Percentiles rank a stretch among this genome's conserved stretches.
phyloP scores from a whole-genome alignment of 2,888 invertebrate genomes.

The Cordilura impudica region DNA sequence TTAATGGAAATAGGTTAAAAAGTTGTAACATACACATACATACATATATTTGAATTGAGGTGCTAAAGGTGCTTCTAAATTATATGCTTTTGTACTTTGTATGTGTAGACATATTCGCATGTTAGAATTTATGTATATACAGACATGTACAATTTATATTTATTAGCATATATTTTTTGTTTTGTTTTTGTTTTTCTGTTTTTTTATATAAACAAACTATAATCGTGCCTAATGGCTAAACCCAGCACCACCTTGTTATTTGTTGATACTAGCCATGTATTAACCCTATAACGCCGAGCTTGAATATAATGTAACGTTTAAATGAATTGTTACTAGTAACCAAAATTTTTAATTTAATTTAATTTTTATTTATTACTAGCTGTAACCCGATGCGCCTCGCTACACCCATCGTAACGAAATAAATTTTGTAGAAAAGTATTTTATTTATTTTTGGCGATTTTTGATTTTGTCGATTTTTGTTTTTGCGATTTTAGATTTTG shows the following conservation, averaged over 20 bases:
- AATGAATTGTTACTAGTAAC: too few relatives aligned
- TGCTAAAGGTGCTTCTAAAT: slow-evolving; percentile 57
- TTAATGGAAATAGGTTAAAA: slow-evolving; percentile 29
- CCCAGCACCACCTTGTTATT: slow-evolving; percentile 31
- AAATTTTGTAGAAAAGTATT: too few relatives aligned
- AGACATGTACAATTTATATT: slow-evolving; percentile 1
- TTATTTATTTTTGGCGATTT: too few relatives aligned
- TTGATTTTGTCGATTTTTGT: too few relatives aligned
- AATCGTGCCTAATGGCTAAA: slow-evolving; percentile 29
- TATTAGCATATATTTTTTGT: slow-evolving; percentile 46
- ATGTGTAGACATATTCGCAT: too few relatives aligned
- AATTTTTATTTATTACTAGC: too few relatives aligned
- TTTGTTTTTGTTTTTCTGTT: neutral
- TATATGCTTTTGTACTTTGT: too few relatives aligned
- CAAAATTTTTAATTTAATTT: too few relatives aligned
- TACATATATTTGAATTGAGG: slow-evolving; percentile 20
- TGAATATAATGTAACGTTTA: too few relatives aligned
- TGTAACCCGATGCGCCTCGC: too few relatives aligned
- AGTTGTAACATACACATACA: slow-evolving; percentile 8
- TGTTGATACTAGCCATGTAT: slow-evolving; percentile 46
- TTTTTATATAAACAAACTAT: slow-evolving; percentile 32
- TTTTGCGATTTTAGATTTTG: too few relatives aligned
- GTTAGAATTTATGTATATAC: neutral
- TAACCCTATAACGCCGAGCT: slow-evolving; percentile 18
- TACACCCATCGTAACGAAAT: too few relatives aligned